Conservation (phyloP, 2,113 vertebrate species). For the Beaufortia kweichowensis region DNA sequence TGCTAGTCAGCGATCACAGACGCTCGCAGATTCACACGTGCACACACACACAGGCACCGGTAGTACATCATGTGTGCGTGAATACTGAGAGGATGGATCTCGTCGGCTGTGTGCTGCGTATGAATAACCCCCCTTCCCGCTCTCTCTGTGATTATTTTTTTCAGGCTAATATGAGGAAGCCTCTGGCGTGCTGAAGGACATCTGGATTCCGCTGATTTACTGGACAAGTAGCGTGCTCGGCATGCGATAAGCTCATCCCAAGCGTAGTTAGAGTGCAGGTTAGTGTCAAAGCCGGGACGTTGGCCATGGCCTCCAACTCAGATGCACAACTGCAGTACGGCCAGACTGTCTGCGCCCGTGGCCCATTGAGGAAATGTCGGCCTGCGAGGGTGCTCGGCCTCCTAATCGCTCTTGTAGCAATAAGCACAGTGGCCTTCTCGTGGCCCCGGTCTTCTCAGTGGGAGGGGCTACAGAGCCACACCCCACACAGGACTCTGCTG, state of each 20-base stretch:
- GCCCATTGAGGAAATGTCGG: slow-evolving; percentile 85
- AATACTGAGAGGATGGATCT: neutral
- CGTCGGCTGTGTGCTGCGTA: neutral
- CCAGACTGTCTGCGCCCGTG: slow-evolving; percentile 57
- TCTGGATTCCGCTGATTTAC: slow-evolving; percentile 52
- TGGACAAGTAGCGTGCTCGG: slow-evolving; percentile 64
- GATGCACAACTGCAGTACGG: slow-evolving; percentile 30
- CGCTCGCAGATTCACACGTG: slow-evolving; percentile 15
- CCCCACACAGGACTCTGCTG: slow-evolving; percentile 88
- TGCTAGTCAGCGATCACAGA: slow-evolving; percentile 43
- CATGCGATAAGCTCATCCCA: slow-evolving; percentile 53
- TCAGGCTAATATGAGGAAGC: slow-evolving; percentile 76
- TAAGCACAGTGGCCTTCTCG: slow-evolving; percentile 84
- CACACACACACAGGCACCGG: neutral
- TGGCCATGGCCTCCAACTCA: slow-evolving; percentile 54
- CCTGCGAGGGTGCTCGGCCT: slow-evolving; percentile 83
- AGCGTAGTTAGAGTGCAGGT: neutral
- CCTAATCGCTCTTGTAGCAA: slow-evolving; percentile 81
- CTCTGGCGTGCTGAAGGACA: slow-evolving; percentile 65
- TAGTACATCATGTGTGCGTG: neutral
- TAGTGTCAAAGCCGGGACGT: slow-evolving; percentile 21
- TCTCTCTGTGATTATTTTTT: slow-evolving; percentile 26
- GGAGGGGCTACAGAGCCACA: slow-evolving; percentile 58
- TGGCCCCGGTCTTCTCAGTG: slow-evolving; percentile 68
- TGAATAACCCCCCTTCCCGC: slow-evolving; percentile 14